Base-by-base conservation (phyloP, 2,888 invertebrate species). In the Operophtera brumata region DNA sequence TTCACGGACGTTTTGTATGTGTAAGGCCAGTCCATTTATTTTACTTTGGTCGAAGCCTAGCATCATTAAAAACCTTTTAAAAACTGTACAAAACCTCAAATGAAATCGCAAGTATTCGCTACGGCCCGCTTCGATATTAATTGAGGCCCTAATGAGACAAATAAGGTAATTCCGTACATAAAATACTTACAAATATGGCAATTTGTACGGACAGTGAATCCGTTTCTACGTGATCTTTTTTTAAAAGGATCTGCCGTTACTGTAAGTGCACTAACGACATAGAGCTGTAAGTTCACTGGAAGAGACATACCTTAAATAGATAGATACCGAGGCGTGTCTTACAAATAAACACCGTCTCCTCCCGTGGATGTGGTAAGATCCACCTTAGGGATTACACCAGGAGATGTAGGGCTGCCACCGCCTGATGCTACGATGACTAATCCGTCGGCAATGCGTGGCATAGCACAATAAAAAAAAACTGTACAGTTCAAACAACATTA, bases 261-360 rank as follows among this genome's bases (percentile, higher is more conserved):
- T 50, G 2, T 51, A 45, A 51, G 51, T 51, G 45, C 51, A 46
- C 1, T n/a, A n/a, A n/a, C n/a, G n/a, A 20, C 4, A 20, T 20
- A 20, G 4, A 3, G 4, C 4, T 20, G 20, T 20, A 20, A 0
- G 9, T n/a, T 35, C 14, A 36, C 14, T 41, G 41, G 51, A 51
- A 35, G 34, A 7, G 47, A 44, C 43, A 44, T 34, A 1, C 10
- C 9, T 10, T 20, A 20, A 20, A 20, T 20, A 20, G 20, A n/a
- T 20, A 20, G 20, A 4, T 20, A 4, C 20, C 20, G 20, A 3
- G 20, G 20, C 4, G 20, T 20, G 20, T 20, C 20, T 4, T 2
- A 4, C 20, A 4, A 20, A 4, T 20, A 20, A 3, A 20, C 20
- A 2, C 20, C n/a, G n/a, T n/a, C 20, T 20, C 20, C 20, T 20